Evolutionary conservation across 2,113 vertebrate genomes (phyloP).

Genomic region (Indri indri): DNA sequence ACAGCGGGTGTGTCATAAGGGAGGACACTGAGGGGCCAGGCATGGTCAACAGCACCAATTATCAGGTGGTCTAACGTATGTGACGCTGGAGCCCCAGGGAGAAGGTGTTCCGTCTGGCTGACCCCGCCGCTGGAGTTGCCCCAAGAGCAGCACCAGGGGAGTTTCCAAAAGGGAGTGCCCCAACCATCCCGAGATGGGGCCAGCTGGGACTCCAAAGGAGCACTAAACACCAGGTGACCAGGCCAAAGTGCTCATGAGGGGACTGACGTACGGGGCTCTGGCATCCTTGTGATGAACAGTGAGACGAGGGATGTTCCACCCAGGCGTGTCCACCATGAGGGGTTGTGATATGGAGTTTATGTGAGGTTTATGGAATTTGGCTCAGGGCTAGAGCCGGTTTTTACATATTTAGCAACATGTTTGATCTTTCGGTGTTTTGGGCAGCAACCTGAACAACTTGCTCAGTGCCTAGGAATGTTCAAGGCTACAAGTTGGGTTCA

Average conservation of each 20-base stretch:
- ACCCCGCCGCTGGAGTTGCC: background rate
- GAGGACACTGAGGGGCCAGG: rapidly evolving
- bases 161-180: background rate
- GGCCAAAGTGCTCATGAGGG: background rate
- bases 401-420: background rate
- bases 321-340: background rate
- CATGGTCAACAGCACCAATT: background rate
- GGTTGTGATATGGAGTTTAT: background rate
- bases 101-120: background rate
- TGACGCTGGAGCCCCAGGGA: too few relatives aligned
- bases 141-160: background rate
- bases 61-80: rapidly evolving
- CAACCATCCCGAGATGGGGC: background rate
- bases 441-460: background rate
- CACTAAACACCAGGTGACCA: background rate
- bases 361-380: background rate
- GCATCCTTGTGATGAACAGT: background rate
- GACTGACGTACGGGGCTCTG: background rate
- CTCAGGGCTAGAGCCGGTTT: background rate
- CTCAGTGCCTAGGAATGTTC: background rate
- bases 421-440: background rate
- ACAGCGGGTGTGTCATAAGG: rapidly evolving
- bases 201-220: background rate
- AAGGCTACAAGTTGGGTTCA: background rate
- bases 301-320: background rate